phyloP scores from a whole-genome alignment of 1,140 invertebrate genomes.

The Trialeurodes vaporariorum region DNA sequence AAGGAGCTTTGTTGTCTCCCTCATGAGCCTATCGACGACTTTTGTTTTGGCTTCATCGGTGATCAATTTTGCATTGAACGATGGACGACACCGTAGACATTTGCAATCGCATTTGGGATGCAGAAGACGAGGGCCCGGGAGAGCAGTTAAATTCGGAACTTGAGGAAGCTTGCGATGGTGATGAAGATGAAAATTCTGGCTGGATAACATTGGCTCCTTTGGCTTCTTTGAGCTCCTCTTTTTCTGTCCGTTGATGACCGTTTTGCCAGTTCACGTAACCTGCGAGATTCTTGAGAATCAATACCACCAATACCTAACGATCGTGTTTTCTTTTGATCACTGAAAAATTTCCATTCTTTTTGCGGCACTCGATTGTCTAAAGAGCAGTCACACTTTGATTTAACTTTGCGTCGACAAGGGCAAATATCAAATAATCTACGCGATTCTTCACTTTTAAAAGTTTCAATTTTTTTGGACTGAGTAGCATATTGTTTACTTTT shows the following conservation, averaged over 20 bases:
- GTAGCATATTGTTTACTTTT: no score
- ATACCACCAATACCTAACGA: constrained; percentile 6
- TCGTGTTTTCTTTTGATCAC: constrained; percentile 6
- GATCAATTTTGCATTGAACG: not conserved
- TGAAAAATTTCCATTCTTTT: constrained; percentile 7
- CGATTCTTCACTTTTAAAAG: not conserved
- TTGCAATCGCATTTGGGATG: not conserved
- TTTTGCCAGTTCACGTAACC: not conserved
- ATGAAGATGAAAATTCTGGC: not conserved
- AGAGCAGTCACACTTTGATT: constrained; percentile 6
- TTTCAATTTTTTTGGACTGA: constrained; percentile 7
- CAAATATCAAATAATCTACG: constrained; percentile 11
- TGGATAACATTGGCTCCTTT: not conserved
- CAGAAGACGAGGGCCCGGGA: not conserved
- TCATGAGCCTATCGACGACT: not conserved
- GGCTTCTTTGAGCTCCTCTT: not conserved
- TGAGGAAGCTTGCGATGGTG: no score
- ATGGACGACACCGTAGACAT: not conserved
- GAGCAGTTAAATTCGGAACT: no score
- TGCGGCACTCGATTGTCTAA: constrained; percentile 1
- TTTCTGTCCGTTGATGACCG: not conserved
- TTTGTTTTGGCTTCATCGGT: not conserved
- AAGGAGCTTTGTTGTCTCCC: not conserved
- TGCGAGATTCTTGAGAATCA: constrained; percentile 2
- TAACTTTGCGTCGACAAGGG: constrained; percentile 7